Conservation (phyloP, 2,113 vertebrate genomes). For the Climacteris rufus region DNA sequence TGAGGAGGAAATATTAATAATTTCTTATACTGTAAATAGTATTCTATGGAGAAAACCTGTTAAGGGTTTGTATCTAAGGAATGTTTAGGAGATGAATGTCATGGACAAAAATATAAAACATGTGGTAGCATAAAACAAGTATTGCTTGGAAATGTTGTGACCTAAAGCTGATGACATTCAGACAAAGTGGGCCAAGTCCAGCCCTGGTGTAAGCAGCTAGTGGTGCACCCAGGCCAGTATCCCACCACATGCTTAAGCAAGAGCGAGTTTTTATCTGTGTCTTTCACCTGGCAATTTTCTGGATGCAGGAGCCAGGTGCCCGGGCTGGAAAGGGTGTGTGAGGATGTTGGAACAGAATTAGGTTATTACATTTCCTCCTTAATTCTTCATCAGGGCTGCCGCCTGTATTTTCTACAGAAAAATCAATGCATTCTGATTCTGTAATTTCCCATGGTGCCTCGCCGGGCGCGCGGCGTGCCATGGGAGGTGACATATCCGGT, state of each 20-base stretch:
- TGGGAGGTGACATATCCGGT: slow-evolving; percentile 89
- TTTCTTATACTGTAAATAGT: slow-evolving; percentile 38
- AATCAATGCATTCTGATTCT: slow-evolving; percentile 92
- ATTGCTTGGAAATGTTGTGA: not conserved
- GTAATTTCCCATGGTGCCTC: slow-evolving; percentile 93
- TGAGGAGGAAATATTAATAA: slow-evolving; percentile 56
- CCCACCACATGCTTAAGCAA: not conserved
- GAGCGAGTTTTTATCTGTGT: not conserved
- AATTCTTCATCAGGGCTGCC: slow-evolving; percentile 75
- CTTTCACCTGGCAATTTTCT: not conserved
- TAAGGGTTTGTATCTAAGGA: not conserved
- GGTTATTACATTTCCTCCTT: slow-evolving; percentile 74
- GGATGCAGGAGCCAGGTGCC: not conserved
- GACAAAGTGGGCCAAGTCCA: not conserved
- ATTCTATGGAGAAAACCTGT: slow-evolving; percentile 50
- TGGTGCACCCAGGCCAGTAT: not conserved
- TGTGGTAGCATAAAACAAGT: not conserved
- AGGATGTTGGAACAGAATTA: slow-evolving; percentile 66
- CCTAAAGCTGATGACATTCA: not conserved
- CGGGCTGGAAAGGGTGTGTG: not conserved
- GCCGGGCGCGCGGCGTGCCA: slow-evolving; percentile 70
- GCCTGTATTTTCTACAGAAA: slow-evolving; percentile 74
- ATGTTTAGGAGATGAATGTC: slow-evolving; percentile 27
- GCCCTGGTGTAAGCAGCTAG: not conserved
- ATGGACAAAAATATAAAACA: not conserved